These are phyloP conservation scores for Drosophila fungiperda DNA, from an alignment of 2,888 invertebrate genomes.

Conservation along the genomic window DNA sequence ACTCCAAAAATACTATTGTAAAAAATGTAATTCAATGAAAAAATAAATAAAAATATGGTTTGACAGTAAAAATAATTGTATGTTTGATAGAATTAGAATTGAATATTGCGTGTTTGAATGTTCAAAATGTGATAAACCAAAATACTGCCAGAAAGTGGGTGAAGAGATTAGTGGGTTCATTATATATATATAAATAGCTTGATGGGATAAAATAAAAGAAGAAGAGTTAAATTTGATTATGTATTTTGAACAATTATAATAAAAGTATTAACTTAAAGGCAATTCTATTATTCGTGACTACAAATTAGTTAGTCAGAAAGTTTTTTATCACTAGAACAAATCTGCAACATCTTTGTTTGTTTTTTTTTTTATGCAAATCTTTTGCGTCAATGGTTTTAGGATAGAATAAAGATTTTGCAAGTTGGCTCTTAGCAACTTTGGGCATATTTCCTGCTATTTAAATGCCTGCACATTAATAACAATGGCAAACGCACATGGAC, in stretches of 20 bases:
- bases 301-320: background rate
- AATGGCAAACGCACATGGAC: slow-evolving; percentile 25
- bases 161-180: background rate
- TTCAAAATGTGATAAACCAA: slow-evolving; percentile 25
- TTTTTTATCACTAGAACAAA: background rate
- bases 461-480: slow-evolving; percentile 58
- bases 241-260: background rate
- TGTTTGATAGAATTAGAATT: slow-evolving; percentile 17
- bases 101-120: slow-evolving; percentile 20
- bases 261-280: background rate
- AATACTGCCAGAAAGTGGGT: background rate
- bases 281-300: background rate
- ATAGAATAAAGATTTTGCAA: background rate
- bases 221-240: background rate
- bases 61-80: slow-evolving; percentile 14
- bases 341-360: background rate
- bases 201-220: background rate
- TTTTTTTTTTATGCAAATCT: background rate
- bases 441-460: slow-evolving; percentile 41
- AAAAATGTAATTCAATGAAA: slow-evolving; percentile 6
- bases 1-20: slow-evolving; percentile 18
- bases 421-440: slow-evolving; percentile 4
- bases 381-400: background rate
- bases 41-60: slow-evolving; percentile 8
- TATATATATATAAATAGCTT: background rate